phyloP scores from a whole-genome alignment of 1,140 invertebrate species.

The Solen grandis region DNA sequence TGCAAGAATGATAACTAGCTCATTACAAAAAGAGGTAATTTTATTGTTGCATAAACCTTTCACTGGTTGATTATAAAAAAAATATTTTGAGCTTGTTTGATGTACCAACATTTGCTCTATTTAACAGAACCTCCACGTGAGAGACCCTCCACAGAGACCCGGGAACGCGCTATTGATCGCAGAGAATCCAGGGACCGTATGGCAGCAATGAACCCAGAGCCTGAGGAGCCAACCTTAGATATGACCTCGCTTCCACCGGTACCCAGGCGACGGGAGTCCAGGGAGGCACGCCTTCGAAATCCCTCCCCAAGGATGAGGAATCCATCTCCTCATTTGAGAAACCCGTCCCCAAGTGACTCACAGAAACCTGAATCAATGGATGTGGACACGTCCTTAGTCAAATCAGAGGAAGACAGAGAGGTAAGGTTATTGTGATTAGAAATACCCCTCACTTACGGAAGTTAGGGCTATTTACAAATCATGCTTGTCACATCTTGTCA shows the following conservation, averaged over 20 bases:
- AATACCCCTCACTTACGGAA: too few relatives aligned
- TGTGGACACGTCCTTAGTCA: slow-evolving; percentile 2
- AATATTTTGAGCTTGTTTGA: too few relatives aligned
- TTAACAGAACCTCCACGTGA: slow-evolving; percentile 42
- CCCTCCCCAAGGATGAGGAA: slow-evolving; percentile 21
- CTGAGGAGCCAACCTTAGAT: neutral
- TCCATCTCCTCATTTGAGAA: neutral
- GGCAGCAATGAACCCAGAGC: slow-evolving; percentile 30
- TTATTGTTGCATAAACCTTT: too few relatives aligned
- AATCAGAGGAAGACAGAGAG: too few relatives aligned
- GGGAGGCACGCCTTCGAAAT: slow-evolving; percentile 35
- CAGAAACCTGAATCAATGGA: too few relatives aligned
- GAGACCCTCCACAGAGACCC: slow-evolving; percentile 2
- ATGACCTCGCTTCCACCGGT: slow-evolving; percentile 28
- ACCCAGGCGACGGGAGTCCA: slow-evolving; percentile 14
- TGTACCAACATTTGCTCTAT: neutral
- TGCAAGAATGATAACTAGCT: too few relatives aligned
- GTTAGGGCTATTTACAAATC: too few relatives aligned
- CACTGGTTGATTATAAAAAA: too few relatives aligned
- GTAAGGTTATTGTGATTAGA: too few relatives aligned
- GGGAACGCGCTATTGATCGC: neutral
- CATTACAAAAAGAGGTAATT: too few relatives aligned
- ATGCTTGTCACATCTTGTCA: too few relatives aligned
- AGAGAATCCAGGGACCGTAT: slow-evolving; percentile 37
- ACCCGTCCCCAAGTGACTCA: neutral